phyloP scores from a whole-genome alignment of 2,113 vertebrate species.

The Garra rufa region DNA sequence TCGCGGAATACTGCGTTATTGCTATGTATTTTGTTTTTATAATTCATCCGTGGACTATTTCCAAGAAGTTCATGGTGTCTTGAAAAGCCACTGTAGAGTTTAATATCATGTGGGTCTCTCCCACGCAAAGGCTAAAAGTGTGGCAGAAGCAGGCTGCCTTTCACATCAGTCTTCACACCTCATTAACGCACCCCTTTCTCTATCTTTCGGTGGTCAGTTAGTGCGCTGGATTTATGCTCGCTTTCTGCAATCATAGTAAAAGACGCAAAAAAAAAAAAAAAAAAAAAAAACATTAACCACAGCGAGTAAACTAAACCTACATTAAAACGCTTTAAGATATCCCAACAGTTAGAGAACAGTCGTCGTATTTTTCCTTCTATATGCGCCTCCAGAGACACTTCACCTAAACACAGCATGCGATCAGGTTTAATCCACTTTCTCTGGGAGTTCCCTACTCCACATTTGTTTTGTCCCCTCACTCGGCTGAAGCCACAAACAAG shows the following conservation, averaged over 20 bases:
- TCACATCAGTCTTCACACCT: constrained; percentile 42
- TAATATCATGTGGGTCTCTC: neutral
- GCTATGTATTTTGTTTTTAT: neutral
- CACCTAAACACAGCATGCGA: neutral
- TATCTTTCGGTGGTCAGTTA: constrained; percentile 43
- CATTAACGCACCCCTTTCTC: constrained; percentile 41
- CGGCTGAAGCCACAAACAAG: neutral
- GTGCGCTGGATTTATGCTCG: constrained; percentile 33
- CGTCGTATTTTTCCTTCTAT: neutral
- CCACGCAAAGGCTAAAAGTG: neutral
- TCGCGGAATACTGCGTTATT: neutral
- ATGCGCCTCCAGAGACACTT: neutral
- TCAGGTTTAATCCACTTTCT: neutral
- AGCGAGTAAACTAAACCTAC: constrained; percentile 1
- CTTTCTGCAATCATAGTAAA: neutral
- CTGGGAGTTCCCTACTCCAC: neutral
- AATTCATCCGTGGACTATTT: neutral
- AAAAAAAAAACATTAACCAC: neutral
- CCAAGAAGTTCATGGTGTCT: neutral
- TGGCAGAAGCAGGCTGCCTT: constrained; percentile 10
- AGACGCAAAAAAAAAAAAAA: constrained; percentile 7
- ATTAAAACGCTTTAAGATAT: neutral
- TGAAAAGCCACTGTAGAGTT: neutral
- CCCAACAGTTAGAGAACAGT: neutral
- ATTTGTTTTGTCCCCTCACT: neutral